Evolutionary conservation across 1,140 invertebrate species (phyloP).

Genomic region (Drosophila murphyi): DNA sequence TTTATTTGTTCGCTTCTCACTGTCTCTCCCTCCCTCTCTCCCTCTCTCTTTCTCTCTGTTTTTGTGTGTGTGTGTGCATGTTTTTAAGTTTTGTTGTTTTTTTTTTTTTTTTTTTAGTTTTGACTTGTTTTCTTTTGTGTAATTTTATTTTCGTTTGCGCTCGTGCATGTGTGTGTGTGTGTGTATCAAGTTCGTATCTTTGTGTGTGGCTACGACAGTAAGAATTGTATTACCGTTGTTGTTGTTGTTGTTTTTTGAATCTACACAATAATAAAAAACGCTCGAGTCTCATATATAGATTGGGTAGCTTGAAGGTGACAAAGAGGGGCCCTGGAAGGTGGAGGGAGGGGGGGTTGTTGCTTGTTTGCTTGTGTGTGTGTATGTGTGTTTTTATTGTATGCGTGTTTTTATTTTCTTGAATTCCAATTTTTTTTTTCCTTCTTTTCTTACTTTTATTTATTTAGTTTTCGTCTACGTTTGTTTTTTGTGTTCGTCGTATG

Average conservation of each 20-base stretch:
- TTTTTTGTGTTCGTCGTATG: conserved; percentile 55
- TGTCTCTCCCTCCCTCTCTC: conserved; percentile 26
- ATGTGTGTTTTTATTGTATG: conserved; percentile 47
- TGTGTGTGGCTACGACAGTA: conserved; percentile 70
- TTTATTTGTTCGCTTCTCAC: conserved; percentile 74
- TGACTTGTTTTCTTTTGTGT: conserved; percentile 82
- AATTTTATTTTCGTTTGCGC: conserved; percentile 73
- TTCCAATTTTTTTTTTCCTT: conserved; percentile 41
- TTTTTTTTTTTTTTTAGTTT: conserved; percentile 68
- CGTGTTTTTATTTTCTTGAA: conserved; percentile 59
- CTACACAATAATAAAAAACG: conserved; percentile 70
- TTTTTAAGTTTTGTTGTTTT: conserved; percentile 56
- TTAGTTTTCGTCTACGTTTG: conserved; percentile 64
- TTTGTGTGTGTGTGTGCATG: conserved; percentile 51
- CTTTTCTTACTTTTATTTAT: conserved; percentile 65
- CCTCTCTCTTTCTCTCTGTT: conserved; percentile 14
- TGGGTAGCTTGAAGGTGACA: conserved; percentile 36
- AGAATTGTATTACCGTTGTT: conserved; percentile 75
- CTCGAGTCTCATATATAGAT: conserved; percentile 42
- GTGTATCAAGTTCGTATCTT: conserved; percentile 72
- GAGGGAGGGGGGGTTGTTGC: neutral
- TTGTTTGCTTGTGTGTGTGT: conserved; percentile 19
- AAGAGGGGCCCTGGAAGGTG: neutral
- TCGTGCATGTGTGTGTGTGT: conserved; percentile 23
- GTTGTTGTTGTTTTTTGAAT: conserved; percentile 57